Conservation (phyloP, 2,888 invertebrate species). For the Cataglyphis cursor region DNA sequence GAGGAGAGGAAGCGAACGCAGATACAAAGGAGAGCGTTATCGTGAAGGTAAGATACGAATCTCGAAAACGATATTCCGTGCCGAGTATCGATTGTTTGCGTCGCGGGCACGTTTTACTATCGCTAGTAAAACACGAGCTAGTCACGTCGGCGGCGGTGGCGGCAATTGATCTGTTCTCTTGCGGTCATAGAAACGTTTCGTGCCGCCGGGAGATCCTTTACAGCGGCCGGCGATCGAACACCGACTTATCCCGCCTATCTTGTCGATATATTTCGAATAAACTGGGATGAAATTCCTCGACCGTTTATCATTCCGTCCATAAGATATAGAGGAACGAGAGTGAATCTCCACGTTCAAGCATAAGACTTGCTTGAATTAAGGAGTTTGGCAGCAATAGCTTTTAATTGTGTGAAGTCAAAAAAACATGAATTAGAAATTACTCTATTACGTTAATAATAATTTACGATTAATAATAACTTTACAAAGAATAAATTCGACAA, state of each 20-base stretch:
- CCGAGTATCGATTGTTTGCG: constrained; percentile 79
- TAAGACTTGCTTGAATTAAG: not conserved
- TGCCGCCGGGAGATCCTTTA: constrained; percentile 64
- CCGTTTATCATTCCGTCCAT: not conserved
- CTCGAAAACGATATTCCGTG: constrained; percentile 75
- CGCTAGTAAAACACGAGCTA: constrained; percentile 82
- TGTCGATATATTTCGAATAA: constrained; percentile 60
- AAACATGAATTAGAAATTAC: not conserved
- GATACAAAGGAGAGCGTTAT: constrained; percentile 74
- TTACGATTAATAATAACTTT: not conserved
- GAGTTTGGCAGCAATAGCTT: not conserved
- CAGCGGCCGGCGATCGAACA: constrained; percentile 44
- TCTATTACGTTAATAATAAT: too few species aligned
- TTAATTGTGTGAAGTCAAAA: not conserved
- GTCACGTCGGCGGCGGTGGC: constrained; percentile 80
- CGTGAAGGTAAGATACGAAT: constrained; percentile 76
- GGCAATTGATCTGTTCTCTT: constrained; percentile 78
- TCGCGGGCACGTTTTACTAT: constrained; percentile 76
- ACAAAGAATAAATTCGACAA: not conserved
- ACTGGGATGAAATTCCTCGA: constrained; percentile 10
- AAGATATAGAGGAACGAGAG: constrained; percentile 1
- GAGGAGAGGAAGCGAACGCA: constrained; percentile 54
- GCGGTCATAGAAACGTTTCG: constrained; percentile 63
- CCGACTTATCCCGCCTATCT: constrained; percentile 52
- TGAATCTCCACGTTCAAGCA: not conserved